Base-by-base conservation (phyloP, 2,797 vertebrate genomes). In the Enteromius afrohamiltoni region DNA sequence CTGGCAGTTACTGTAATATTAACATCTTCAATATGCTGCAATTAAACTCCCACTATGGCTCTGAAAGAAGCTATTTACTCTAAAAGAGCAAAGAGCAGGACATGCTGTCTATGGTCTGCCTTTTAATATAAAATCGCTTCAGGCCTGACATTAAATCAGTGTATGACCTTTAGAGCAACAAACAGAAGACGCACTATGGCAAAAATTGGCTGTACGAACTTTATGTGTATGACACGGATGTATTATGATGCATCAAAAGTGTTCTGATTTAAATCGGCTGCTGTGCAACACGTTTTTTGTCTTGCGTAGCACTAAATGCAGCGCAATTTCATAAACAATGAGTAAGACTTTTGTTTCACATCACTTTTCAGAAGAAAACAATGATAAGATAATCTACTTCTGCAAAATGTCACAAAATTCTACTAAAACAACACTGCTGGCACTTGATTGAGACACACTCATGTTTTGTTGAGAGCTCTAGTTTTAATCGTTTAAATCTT, bases 41-140 rank as follows among this genome's bases (percentile, higher is more conserved):
- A 94, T 95, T 95, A 94, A 93, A 94, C 94, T 95, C 94, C 95
- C 92, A 94, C 93, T 89, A 88, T 84, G 87, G 88, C 85, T 86
- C 85, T 91, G 93, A 95, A 95, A 90, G 88, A 89, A 89, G 82
- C 86, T 90, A 92, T 95, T 95, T 93, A 93, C 82, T 69, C 84
- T 87, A 83, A 90, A 90, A 60, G 76, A 49, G 86, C 83, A 90
- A 87, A 88, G 91, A 65, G 91, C 90, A 91, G 92, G 93, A 94
- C 92, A 90, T 92, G 88, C 87, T 90, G 91, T 89, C 89, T 86
- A 88, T 91, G 88, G 90, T 92, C 89, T 89, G 92, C 89, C 87
- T 91, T 88, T 88, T 91, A 92, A 91, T 69, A 68, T 69, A 45
- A 80, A 58, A 70, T 14, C 31, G 37, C 67, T 21, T 29, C 21